These are phyloP conservation scores for Geotrupes spiniger DNA, from an alignment of 2,888 invertebrate genomes.

Conservation along the genomic window DNA sequence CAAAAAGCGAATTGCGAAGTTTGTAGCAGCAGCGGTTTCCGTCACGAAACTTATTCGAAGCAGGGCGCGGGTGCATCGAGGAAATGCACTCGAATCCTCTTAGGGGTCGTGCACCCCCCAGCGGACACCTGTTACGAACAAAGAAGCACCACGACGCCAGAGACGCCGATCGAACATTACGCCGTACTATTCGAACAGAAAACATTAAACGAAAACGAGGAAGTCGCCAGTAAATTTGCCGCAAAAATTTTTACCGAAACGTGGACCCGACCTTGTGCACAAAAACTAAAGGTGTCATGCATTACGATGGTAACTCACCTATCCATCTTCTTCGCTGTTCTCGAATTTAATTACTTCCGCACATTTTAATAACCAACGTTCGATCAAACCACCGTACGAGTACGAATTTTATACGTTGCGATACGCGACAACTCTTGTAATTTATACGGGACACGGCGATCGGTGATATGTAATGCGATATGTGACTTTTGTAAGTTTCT, in stretches of 20 bases:
- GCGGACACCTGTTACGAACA: slow-evolving; percentile 42
- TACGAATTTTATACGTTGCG: too few relatives aligned
- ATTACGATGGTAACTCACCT: slow-evolving; percentile 13
- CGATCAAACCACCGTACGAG: too few relatives aligned
- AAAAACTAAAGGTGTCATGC: not conserved
- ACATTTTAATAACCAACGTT: slow-evolving; percentile 9
- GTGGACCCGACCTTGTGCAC: too few relatives aligned
- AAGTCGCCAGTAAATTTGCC: too few relatives aligned
- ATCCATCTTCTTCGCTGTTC: slow-evolving; percentile 13
- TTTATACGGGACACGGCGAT: not conserved
- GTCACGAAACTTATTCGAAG: not conserved
- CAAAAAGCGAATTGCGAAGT: not conserved
- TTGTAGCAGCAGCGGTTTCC: too few relatives aligned
- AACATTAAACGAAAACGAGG: slow-evolving; percentile 25
- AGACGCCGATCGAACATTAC: slow-evolving; percentile 38
- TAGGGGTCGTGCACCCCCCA: slow-evolving; percentile 18
- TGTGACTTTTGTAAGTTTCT: slow-evolving; percentile 8
- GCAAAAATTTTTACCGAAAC: too few relatives aligned
- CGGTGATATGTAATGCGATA: not conserved
- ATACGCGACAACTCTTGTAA: not conserved
- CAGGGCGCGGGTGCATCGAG: slow-evolving; percentile 12
- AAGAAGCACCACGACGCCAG: slow-evolving; percentile 39
- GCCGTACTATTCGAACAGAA: slow-evolving; percentile 24
- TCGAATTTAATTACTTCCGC: slow-evolving; percentile 7
- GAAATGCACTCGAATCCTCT: slow-evolving; percentile 16